Conservation (phyloP, 2,797 vertebrate genomes). For the Tolypeutes matacus region DNA sequence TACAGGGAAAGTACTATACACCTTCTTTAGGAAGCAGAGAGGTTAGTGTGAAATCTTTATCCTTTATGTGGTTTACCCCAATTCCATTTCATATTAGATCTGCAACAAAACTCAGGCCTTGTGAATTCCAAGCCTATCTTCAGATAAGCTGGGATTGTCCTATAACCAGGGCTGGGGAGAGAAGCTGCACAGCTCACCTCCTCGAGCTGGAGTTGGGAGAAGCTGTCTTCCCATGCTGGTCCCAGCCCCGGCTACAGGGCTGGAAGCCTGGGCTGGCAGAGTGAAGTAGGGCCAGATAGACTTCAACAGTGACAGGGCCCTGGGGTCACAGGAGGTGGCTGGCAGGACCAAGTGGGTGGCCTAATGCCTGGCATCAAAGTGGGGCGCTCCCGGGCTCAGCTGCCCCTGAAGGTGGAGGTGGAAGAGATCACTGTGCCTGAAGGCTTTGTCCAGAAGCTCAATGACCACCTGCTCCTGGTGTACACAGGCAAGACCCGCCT, state of each 20-base stretch:
- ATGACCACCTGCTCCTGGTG: constrained; percentile 94
- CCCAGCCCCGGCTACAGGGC: rapidly evolving
- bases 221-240: neutral
- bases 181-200: neutral
- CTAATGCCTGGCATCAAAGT: constrained; percentile 95
- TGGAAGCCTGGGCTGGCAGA: neutral
- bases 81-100: neutral
- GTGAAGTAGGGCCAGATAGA: neutral
- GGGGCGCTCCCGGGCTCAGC: constrained; percentile 90
- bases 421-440: constrained; percentile 89
- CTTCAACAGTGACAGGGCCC: neutral
- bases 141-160: neutral
- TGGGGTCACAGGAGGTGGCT: constrained; percentile 93
- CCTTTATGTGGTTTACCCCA: constrained; percentile 20
- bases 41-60: neutral
- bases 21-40: too few species aligned
- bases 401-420: constrained; percentile 94
- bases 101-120: neutral
- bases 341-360: constrained; percentile 99
- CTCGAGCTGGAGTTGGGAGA: neutral
- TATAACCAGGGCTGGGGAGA: neutral
- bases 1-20: neutral
- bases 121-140: neutral
- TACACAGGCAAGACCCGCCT: constrained; percentile 97
- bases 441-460: constrained; percentile 90